Conservation (phyloP, 2,888 invertebrate genomes). For the Pyralis farinalis region DNA sequence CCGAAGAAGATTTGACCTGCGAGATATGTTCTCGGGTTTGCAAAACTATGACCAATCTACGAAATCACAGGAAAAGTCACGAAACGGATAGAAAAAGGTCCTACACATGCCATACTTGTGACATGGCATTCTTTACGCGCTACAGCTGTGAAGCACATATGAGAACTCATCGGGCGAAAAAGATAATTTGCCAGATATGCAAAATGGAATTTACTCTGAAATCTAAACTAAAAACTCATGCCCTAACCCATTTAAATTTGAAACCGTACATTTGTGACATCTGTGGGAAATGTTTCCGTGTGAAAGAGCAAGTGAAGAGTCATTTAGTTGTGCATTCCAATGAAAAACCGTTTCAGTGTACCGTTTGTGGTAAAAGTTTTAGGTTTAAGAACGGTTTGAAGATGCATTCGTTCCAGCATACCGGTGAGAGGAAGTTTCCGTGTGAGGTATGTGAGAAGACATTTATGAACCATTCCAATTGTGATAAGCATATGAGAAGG, state of each 20-base stretch:
- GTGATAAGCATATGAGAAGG: conserved; percentile 87
- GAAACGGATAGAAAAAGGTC: conserved; percentile 25
- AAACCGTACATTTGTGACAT: conserved; percentile 31
- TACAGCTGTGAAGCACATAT: conserved; percentile 16
- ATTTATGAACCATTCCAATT: conserved; percentile 87
- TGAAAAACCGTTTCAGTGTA: conserved; percentile 84
- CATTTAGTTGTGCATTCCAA: conserved; percentile 86
- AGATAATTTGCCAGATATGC: conserved; percentile 35
- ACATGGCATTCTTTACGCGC: conserved; percentile 19
- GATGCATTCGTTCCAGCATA: conserved; percentile 83
- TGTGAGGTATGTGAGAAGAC: conserved; percentile 82
- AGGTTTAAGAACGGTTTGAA: conserved; percentile 84
- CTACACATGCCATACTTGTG: conserved; percentile 20
- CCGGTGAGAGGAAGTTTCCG: conserved; percentile 83
- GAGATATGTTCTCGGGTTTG: conserved; percentile 15
- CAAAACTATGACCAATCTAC: conserved; percentile 5
- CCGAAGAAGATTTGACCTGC: conserved; percentile 14
- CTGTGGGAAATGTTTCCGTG: conserved; percentile 31
- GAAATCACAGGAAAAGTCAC: conserved; percentile 16
- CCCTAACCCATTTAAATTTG: conserved; percentile 23
- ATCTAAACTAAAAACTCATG: conserved; percentile 25
- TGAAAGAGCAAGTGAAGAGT: conserved; percentile 62
- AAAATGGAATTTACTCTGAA: conserved; percentile 31
- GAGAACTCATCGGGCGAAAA: conserved; percentile 16
- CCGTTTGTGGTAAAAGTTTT: conserved; percentile 84